These are phyloP conservation scores for Pardalotus punctatus DNA, from an alignment of 2,113 vertebrate species.

Conservation along the genomic window DNA sequence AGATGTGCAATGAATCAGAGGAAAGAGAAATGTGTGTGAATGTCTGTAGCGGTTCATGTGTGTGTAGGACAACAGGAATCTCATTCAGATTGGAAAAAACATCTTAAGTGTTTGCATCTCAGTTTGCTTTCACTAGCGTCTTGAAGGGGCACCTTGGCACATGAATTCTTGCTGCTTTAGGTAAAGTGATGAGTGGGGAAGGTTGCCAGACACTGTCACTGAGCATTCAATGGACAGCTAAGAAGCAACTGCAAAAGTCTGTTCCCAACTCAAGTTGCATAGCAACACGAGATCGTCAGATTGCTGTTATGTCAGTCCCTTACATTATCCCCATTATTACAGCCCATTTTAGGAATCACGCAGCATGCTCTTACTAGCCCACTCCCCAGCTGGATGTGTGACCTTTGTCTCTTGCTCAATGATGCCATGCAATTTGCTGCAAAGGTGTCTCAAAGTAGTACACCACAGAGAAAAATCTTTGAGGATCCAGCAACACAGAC, in stretches of 20 bases:
- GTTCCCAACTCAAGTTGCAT: constrained; percentile 69
- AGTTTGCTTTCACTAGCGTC: background rate
- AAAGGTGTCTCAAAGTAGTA: background rate
- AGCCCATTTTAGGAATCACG: background rate
- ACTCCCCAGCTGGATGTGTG: background rate
- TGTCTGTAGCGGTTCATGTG: background rate
- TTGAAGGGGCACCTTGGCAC: background rate
- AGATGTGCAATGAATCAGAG: background rate
- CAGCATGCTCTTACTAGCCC: background rate
- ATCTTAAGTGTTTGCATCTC: background rate
- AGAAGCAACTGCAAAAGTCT: constrained; percentile 60
- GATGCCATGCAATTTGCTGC: background rate
- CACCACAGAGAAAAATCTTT: background rate
- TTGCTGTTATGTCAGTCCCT: constrained; percentile 61
- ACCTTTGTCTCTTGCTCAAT: background rate
- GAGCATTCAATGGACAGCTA: constrained; percentile 48
- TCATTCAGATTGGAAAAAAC: background rate
- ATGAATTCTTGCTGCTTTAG: background rate
- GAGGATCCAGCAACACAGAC: background rate
- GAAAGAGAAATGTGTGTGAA: background rate
- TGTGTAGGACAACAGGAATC: background rate
- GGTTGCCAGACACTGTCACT: constrained; percentile 52
- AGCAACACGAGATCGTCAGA: constrained; percentile 72
- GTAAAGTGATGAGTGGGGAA: background rate
- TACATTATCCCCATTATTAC: constrained; percentile 16